These are phyloP conservation scores for Colinus virginianus DNA, from an alignment of 2,113 vertebrate genomes.

Conservation along the genomic window DNA sequence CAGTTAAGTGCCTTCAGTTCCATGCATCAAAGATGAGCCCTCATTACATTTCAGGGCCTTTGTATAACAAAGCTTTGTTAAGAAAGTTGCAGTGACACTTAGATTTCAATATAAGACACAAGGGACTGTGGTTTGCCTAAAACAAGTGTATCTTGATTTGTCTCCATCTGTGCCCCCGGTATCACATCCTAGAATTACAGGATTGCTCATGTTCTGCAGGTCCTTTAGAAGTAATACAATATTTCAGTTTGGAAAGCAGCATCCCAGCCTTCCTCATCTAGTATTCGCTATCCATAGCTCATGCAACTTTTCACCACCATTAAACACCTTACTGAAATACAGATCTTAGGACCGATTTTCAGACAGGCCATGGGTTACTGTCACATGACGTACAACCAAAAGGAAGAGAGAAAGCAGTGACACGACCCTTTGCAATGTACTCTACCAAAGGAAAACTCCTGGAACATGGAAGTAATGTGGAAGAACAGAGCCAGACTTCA, in stretches of 20 bases:
- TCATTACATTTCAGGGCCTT: neutral
- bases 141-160: neutral
- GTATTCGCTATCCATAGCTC: neutral
- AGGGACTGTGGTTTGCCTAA: neutral
- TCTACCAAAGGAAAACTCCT: neutral
- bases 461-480: neutral
- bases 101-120: neutral
- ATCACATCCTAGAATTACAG: neutral
- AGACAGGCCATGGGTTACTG: fast-evolving
- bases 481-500: neutral
- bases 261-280: neutral
- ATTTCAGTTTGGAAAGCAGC: neutral
- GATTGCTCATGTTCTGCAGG: neutral
- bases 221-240: neutral
- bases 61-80: neutral
- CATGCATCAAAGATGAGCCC: neutral
- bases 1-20: neutral
- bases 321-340: neutral
- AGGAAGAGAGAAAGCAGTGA: neutral
- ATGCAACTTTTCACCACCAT: neutral
- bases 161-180: neutral
- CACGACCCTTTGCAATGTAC: neutral
- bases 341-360: neutral
- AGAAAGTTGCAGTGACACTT: neutral
- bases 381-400: neutral